These are phyloP conservation scores for Gasterosteus nipponicus DNA, from an alignment of 2,113 vertebrate species.

Conservation along the genomic window DNA sequence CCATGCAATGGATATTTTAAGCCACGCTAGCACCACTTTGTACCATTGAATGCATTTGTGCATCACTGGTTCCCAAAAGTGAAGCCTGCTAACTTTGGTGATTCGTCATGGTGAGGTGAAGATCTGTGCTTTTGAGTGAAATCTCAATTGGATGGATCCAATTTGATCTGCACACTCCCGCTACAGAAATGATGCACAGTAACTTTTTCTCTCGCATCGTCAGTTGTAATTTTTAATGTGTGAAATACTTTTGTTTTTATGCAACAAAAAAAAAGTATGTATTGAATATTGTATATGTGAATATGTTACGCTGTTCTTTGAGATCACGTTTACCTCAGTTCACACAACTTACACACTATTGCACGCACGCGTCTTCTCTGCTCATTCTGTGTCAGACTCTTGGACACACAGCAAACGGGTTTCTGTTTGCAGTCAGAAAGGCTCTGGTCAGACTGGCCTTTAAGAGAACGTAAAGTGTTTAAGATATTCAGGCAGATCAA, in stretches of 20 bases:
- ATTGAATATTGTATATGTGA: too few species aligned
- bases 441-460: not conserved
- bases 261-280: not conserved
- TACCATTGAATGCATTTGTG: not conserved
- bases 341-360: not conserved
- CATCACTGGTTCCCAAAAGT: not conserved
- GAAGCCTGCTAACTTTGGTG: not conserved
- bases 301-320: too few species aligned
- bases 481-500: slow-evolving; percentile 11
- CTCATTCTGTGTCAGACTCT: slow-evolving; percentile 8
- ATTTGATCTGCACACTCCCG: too few species aligned
- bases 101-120: not conserved
- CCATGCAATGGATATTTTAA: not conserved
- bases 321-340: too few species aligned
- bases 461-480: slow-evolving; percentile 1
- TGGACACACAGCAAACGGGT: too few species aligned
- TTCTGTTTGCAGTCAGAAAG: too few species aligned
- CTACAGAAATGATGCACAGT: too few species aligned
- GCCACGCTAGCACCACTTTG: not conserved
- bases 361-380: not conserved
- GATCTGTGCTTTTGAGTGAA: not conserved
- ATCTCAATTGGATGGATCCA: too few species aligned
- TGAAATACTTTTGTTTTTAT: not conserved
- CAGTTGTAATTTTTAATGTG: not conserved
- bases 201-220: not conserved